Conservation (phyloP, 1,140 invertebrate species). For the Drosophila pachea region DNA sequence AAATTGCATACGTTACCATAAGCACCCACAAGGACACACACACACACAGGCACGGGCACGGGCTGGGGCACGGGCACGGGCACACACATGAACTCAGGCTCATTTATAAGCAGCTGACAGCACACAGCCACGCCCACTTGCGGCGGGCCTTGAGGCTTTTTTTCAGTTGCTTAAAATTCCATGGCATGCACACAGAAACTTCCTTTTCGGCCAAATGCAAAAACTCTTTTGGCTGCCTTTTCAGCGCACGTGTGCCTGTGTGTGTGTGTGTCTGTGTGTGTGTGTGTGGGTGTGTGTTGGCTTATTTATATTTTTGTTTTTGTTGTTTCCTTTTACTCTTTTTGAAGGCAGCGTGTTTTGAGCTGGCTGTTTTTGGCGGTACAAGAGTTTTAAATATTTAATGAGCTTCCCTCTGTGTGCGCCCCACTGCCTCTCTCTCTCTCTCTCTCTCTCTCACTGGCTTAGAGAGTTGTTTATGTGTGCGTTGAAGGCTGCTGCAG, state of each 20-base stretch:
- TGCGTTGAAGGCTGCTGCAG: conserved; percentile 34
- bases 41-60: background rate
- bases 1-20: conserved; percentile 57
- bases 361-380: conserved; percentile 31
- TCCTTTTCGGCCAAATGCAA: conserved; percentile 41
- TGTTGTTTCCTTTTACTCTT: too few relatives aligned
- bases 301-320: conserved; percentile 23
- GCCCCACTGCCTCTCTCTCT: background rate
- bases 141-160: conserved; percentile 30
- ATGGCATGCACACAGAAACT: conserved; percentile 38
- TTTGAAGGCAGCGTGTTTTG: too few relatives aligned
- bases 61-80: background rate
- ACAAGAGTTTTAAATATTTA: conserved; percentile 61
- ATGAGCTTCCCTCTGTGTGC: conserved; percentile 28
- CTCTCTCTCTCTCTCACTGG: conserved; percentile 3
- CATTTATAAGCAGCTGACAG: conserved; percentile 53
- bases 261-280: background rate
- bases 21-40: conserved; percentile 19
- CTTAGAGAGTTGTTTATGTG: conserved; percentile 24
- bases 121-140: conserved; percentile 35
- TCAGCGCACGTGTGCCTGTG: background rate
- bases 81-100: conserved; percentile 15
- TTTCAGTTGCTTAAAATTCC: conserved; percentile 38
- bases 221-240: conserved; percentile 24
- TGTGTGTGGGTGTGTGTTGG: conserved; percentile 10